Evolutionary conservation across 2,888 invertebrate genomes (phyloP).

Genomic region (Pardosa pseudoannulata): DNA sequence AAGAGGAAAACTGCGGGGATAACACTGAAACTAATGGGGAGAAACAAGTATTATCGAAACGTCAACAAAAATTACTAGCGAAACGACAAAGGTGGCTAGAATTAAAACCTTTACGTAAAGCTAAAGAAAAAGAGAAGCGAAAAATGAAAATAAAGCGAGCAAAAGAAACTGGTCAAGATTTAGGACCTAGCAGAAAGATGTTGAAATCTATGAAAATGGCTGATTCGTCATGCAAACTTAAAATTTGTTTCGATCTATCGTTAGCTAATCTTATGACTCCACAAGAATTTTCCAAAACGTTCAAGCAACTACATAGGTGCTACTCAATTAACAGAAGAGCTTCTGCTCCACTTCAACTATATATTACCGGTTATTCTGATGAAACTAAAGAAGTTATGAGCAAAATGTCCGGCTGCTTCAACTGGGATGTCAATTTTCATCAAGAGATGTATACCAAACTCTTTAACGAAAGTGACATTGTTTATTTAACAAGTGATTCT

Average conservation of each 20-base stretch:
- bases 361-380: slow-evolving; percentile 88
- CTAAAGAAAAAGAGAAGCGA: slow-evolving; percentile 84
- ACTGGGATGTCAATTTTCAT: slow-evolving; percentile 92
- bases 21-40: not conserved
- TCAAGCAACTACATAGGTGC: slow-evolving; percentile 92
- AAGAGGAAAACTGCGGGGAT: no score
- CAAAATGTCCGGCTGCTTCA: slow-evolving; percentile 89
- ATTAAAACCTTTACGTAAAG: slow-evolving; percentile 83
- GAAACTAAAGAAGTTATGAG: slow-evolving; percentile 85
- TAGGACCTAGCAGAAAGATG: slow-evolving; percentile 85
- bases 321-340: slow-evolving; percentile 93
- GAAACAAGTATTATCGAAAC: slow-evolving; percentile 79
- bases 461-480: slow-evolving; percentile 87
- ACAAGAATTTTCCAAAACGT: slow-evolving; percentile 86
- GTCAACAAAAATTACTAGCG: slow-evolving; percentile 83
- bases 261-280: slow-evolving; percentile 93
- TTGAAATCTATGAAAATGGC: slow-evolving; percentile 86
- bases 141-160: slow-evolving; percentile 85
- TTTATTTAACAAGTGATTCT: slow-evolving; percentile 96
- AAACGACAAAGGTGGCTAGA: slow-evolving; percentile 86
- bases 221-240: slow-evolving; percentile 83
- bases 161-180: slow-evolving; percentile 79
- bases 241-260: slow-evolving; percentile 91
- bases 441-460: slow-evolving; percentile 83
- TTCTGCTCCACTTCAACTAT: slow-evolving; percentile 84